These are phyloP conservation scores for Bombus cullumanus DNA, from an alignment of 1,140 invertebrate genomes.

Conservation along the genomic window DNA sequence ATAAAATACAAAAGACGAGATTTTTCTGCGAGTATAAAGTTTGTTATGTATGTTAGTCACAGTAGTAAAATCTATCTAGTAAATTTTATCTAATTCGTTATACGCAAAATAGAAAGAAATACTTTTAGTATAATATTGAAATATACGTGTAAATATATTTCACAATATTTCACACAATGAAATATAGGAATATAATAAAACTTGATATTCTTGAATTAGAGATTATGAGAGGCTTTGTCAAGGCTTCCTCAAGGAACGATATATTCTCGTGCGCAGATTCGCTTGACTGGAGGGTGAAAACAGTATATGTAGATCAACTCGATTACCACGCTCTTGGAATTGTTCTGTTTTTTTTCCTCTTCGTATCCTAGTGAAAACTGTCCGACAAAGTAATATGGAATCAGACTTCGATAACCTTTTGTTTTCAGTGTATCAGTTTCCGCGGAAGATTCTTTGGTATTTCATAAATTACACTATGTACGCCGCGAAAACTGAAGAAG, in stretches of 20 bases:
- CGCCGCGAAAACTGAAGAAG: neutral
- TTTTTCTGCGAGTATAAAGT: no score
- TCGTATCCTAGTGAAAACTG: conserved; percentile 39
- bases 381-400: conserved; percentile 60
- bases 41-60: no score
- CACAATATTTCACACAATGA: neutral
- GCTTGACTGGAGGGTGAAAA: conserved; percentile 42
- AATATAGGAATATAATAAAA: neutral
- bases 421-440: neutral
- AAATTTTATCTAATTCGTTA: neutral
- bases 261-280: conserved; percentile 39
- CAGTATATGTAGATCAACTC: conserved; percentile 53
- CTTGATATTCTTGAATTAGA: neutral
- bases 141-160: neutral
- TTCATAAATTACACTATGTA: conserved; percentile 17
- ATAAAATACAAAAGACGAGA: no score
- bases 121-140: neutral
- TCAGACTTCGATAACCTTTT: conserved; percentile 13
- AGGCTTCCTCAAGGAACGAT: neutral
- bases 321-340: conserved; percentile 40
- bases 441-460: neutral
- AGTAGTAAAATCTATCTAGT: no score
- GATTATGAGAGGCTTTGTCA: neutral
- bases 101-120: neutral
- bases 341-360: conserved; percentile 24